These are phyloP conservation scores for Tachystola acroxantha DNA, from an alignment of 2,888 invertebrate genomes.

Conservation along the genomic window DNA sequence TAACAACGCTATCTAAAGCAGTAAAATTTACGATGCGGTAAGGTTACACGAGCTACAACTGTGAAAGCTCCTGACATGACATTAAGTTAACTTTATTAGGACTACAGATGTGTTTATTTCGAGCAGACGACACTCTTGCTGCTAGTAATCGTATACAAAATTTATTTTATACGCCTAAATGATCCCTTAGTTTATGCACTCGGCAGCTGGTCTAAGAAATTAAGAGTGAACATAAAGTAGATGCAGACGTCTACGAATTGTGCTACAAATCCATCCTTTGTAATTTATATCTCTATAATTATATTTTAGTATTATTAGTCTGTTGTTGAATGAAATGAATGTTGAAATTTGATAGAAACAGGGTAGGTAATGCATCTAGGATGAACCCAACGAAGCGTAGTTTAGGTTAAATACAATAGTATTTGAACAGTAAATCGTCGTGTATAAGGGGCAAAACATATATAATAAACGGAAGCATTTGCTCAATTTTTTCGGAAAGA, in stretches of 20 bases:
- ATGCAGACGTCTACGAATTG: constrained; percentile 25
- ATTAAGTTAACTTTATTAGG: constrained; percentile 11
- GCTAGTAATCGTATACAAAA: constrained; percentile 5
- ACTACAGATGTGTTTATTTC: constrained; percentile 13
- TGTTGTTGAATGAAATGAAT: constrained; percentile 25
- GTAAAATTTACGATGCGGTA: constrained; percentile 11
- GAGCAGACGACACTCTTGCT: constrained; percentile 6
- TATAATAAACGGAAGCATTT: constrained; percentile 3
- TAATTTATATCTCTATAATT: constrained; percentile 28
- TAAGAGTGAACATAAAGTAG: constrained; percentile 13
- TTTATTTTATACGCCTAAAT: background rate
- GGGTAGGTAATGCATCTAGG: constrained; percentile 60
- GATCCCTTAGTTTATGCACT: constrained; percentile 2
- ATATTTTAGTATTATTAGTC: constrained; percentile 18
- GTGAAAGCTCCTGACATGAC: constrained; percentile 11
- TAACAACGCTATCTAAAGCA: constrained; percentile 3
- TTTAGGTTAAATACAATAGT: constrained; percentile 23
- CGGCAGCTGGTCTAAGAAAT: constrained; percentile 6
- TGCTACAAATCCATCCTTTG: constrained; percentile 50
- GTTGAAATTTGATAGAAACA: constrained; percentile 52
- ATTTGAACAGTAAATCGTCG: constrained; percentile 20
- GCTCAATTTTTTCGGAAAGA: constrained; percentile 8
- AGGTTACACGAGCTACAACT: constrained; percentile 9
- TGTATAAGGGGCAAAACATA: background rate
- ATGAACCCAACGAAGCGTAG: constrained; percentile 58